Conservation (phyloP, 2,888 invertebrate species). For the Mythimna vitellina region DNA sequence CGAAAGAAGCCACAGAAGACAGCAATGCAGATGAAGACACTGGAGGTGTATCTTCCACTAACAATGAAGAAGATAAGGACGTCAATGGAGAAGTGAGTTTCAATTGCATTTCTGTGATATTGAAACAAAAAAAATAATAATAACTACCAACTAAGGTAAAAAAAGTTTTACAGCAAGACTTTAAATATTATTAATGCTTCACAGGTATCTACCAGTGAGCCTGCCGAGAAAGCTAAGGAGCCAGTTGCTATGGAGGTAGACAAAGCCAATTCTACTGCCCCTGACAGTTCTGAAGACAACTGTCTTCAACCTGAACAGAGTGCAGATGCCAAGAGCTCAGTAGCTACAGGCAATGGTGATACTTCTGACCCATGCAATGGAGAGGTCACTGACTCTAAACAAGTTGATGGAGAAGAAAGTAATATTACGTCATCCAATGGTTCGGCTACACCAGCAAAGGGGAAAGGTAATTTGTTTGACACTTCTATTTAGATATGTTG, state of each 20-base stretch:
- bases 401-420: slow-evolving; percentile 80
- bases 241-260: slow-evolving; percentile 74
- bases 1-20: slow-evolving; percentile 65
- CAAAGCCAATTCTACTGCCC: slow-evolving; percentile 76
- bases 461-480: slow-evolving; percentile 77
- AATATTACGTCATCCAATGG: slow-evolving; percentile 90
- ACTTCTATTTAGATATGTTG: not conserved
- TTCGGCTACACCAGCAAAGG: slow-evolving; percentile 81
- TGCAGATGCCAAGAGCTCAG: slow-evolving; percentile 73
- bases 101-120: not conserved
- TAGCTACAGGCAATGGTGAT: slow-evolving; percentile 70
- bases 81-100: slow-evolving; percentile 85
- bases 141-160: not conserved
- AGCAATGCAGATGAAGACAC: slow-evolving; percentile 82
- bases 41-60: slow-evolving; percentile 88
- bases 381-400: slow-evolving; percentile 86
- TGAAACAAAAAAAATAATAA: not conserved
- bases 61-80: slow-evolving; percentile 84
- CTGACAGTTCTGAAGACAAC: slow-evolving; percentile 87
- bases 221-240: slow-evolving; percentile 72
- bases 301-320: slow-evolving; percentile 85
- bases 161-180: not conserved
- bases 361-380: slow-evolving; percentile 81
- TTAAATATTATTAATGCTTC: slow-evolving; percentile 5
- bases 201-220: slow-evolving; percentile 87